Evolutionary conservation across 1,140 invertebrate genomes (phyloP).

Genomic region (Drosophila nasuta): DNA sequence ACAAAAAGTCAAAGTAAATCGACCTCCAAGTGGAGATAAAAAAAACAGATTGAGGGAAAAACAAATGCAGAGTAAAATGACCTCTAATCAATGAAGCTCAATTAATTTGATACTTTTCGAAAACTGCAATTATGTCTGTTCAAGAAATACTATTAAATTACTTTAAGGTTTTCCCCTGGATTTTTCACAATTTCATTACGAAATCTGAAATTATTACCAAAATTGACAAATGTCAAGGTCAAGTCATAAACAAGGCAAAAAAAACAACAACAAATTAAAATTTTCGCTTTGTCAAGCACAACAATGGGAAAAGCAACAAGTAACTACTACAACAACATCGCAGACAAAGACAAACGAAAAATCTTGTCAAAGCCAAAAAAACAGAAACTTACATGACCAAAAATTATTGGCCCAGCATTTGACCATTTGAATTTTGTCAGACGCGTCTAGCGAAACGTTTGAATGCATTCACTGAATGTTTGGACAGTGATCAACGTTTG

Average conservation of each 20-base stretch:
- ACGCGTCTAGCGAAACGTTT: conserved; percentile 65
- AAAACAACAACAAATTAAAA: conserved; percentile 28
- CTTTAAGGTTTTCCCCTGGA: background rate
- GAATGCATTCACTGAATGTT: conserved; percentile 52
- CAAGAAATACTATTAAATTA: background rate
- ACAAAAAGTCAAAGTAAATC: background rate
- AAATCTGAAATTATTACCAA: conserved; percentile 29
- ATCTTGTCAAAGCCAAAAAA: conserved; percentile 2
- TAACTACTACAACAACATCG: conserved; percentile 13
- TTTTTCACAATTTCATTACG: conserved; percentile 40
- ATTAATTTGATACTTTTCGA: background rate
- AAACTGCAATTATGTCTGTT: background rate
- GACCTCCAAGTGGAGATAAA: background rate
- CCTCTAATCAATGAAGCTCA: background rate
- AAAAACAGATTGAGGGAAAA: no score
- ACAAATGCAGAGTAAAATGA: background rate
- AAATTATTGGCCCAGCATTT: conserved; percentile 48
- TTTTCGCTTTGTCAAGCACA: conserved; percentile 65
- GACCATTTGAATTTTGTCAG: conserved; percentile 34
- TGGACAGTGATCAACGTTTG: conserved; percentile 24
- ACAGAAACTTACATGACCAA: conserved; percentile 59
- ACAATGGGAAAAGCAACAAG: conserved; percentile 56
- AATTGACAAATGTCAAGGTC: conserved; percentile 70
- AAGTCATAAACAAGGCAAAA: conserved; percentile 40
- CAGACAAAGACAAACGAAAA: conserved; percentile 3